Percentiles rank a stretch among this genome's conserved stretches.
These are phyloP conservation scores for Adelognathus sp. DNA, from an alignment of 2,888 invertebrate genomes.

Conservation along the genomic window DNA sequence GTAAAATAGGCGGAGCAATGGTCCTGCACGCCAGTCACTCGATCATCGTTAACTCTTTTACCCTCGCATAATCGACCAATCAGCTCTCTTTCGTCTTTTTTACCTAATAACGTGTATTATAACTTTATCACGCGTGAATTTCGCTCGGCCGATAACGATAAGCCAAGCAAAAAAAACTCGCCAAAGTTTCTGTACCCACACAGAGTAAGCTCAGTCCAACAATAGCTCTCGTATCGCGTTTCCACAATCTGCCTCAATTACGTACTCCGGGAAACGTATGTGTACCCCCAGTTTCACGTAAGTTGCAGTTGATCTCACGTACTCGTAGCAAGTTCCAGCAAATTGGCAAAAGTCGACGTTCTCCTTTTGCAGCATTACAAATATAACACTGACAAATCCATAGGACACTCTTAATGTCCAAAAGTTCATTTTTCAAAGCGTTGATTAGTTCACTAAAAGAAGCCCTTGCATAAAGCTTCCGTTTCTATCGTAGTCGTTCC, in stretches of 20 bases:
- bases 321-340: not conserved
- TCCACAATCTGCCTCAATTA: slow-evolving; percentile 52
- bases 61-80: slow-evolving; percentile 41
- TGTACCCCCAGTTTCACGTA: not conserved
- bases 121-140: slow-evolving; percentile 59
- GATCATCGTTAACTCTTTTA: slow-evolving; percentile 70
- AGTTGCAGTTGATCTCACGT: not conserved
- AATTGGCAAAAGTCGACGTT: slow-evolving; percentile 18
- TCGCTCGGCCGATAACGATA: slow-evolving; percentile 39
- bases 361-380: too few species aligned
- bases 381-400: too few species aligned
- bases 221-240: slow-evolving; percentile 45
- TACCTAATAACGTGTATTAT: slow-evolving; percentile 54
- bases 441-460: too few species aligned
- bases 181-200: slow-evolving; percentile 10
- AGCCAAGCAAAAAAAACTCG: slow-evolving; percentile 23
- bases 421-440: too few species aligned
- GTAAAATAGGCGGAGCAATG: slow-evolving; percentile 31
- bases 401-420: too few species aligned
- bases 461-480: too few species aligned
- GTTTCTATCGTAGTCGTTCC: too few species aligned
- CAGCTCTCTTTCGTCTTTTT: slow-evolving; percentile 17
- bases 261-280: slow-evolving; percentile 25
- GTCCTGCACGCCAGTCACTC: slow-evolving; percentile 67
- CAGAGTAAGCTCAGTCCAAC: slow-evolving; percentile 12